Conservation (phyloP, 2,113 vertebrate genomes). For the Rutilus rutilus region DNA sequence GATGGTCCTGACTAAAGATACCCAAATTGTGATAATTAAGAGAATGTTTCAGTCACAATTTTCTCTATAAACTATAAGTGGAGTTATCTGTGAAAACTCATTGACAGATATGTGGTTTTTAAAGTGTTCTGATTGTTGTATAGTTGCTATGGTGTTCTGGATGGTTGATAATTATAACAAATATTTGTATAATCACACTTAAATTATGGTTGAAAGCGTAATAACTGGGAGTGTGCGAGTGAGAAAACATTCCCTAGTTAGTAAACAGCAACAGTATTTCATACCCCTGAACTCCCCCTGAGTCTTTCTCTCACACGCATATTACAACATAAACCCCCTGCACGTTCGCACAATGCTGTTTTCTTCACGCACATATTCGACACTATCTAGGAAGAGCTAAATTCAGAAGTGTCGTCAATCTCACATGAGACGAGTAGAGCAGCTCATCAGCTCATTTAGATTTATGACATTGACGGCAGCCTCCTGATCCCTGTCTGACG, state of each 20-base stretch:
- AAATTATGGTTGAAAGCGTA: not conserved
- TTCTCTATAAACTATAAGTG: not conserved
- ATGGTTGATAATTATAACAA: not conserved
- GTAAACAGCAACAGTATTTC: not conserved
- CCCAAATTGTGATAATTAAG: not conserved
- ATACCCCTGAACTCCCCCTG: not conserved
- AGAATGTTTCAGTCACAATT: not conserved
- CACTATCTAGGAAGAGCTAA: slow-evolving; percentile 16
- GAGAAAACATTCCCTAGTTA: not conserved
- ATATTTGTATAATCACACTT: not conserved
- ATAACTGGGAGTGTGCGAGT: not conserved
- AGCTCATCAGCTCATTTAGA: slow-evolving; percentile 15
- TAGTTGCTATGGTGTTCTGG: not conserved
- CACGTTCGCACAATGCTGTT: not conserved
- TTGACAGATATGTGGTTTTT: not conserved
- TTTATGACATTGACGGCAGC: slow-evolving; percentile 11
- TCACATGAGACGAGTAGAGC: not conserved
- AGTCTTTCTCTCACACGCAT: not conserved
- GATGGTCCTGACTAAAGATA: not conserved
- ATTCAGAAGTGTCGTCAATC: slow-evolving; percentile 15
- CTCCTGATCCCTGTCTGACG: not conserved
- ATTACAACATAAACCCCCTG: not conserved
- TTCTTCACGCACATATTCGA: not conserved
- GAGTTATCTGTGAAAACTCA: not conserved
- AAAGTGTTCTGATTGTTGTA: not conserved